These are phyloP conservation scores for Riparia riparia DNA, from an alignment of 2,113 vertebrate genomes.

Conservation along the genomic window DNA sequence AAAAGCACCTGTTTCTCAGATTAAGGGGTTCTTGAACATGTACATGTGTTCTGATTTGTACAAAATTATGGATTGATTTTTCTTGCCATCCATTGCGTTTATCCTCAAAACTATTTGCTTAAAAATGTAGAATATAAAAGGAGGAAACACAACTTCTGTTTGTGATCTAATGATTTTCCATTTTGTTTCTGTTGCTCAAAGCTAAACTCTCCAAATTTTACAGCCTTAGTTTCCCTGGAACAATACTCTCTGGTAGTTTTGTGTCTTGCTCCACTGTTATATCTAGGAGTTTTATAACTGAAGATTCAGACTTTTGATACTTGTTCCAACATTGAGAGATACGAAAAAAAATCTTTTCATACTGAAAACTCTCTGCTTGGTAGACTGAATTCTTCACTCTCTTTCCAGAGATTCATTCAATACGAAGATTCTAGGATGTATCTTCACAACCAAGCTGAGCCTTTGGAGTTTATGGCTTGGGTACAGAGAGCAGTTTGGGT, in stretches of 20 bases:
- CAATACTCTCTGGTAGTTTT: background rate
- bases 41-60: fast-evolving
- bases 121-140: background rate
- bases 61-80: background rate
- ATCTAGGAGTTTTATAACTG: background rate
- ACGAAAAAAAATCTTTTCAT: background rate
- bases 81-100: background rate
- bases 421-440: background rate
- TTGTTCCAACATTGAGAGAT: background rate
- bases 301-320: background rate
- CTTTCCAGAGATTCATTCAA: background rate
- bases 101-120: background rate
- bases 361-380: background rate
- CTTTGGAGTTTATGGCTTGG: background rate
- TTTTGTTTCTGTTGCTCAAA: background rate
- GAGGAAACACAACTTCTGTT: background rate
- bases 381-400: background rate
- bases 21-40: background rate
- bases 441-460: background rate
- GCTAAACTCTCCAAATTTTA: background rate
- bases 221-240: background rate
- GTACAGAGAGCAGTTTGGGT: background rate
- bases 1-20: background rate
- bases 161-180: background rate
- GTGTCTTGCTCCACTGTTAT: background rate